Evolutionary conservation across 2,797 vertebrate genomes (phyloP).

Genomic region (Tragelaphus eurycerus): DNA sequence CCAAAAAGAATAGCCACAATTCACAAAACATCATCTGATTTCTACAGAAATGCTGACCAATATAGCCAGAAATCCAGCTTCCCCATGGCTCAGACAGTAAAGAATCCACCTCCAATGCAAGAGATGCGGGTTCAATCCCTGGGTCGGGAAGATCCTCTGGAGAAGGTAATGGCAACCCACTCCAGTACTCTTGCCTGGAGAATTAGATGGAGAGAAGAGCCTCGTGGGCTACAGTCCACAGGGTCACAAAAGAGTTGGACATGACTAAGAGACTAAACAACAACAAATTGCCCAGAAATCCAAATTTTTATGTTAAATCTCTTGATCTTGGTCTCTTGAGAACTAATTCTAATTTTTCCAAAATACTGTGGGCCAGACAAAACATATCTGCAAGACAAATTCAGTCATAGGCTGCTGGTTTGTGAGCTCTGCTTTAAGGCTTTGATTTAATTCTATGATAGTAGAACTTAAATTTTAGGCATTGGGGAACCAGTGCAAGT

Average conservation of each 20-base stretch:
- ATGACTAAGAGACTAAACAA: background rate
- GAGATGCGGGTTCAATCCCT: background rate
- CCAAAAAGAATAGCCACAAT: background rate
- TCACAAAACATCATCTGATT: background rate
- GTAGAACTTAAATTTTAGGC: background rate
- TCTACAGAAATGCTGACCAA: background rate
- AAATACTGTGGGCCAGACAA: background rate
- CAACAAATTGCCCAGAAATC: background rate
- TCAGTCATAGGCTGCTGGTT: background rate
- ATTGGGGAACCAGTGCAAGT: background rate
- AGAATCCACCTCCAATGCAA: background rate
- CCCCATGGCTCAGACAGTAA: background rate
- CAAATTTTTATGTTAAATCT: background rate
- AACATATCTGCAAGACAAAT: background rate
- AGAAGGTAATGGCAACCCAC: background rate
- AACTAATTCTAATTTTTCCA: background rate
- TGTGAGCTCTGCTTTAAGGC: background rate
- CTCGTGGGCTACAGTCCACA: background rate
- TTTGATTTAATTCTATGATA: background rate
- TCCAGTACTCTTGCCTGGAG: background rate
- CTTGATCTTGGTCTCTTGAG: background rate
- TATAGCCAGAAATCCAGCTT: background rate
- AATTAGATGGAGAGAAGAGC: background rate
- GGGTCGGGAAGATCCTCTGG: background rate
- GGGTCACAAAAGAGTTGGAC: background rate